phyloP scores from a whole-genome alignment of 2,113 vertebrate genomes.

The Varanus salvator region DNA sequence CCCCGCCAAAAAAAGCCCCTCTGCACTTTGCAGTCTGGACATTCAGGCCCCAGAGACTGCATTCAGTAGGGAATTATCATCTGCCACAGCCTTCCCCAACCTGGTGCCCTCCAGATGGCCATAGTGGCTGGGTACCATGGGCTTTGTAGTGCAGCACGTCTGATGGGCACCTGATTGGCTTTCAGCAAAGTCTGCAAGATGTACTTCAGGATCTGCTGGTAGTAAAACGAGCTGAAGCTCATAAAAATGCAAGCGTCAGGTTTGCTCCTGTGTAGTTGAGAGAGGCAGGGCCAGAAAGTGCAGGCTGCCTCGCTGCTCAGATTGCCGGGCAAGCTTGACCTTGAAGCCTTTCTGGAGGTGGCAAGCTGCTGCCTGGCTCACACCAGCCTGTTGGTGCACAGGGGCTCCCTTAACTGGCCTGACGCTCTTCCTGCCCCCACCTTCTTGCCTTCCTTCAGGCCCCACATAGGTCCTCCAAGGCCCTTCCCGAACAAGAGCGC shows the following conservation, averaged over 20 bases:
- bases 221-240: background rate
- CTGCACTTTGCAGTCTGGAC: background rate
- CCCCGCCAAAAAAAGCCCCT: background rate
- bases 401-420: too few species aligned
- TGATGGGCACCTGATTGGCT: background rate
- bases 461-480: background rate
- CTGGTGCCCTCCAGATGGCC: background rate
- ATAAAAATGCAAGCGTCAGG: background rate
- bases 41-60: background rate
- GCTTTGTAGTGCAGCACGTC: too few species aligned
- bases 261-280: background rate
- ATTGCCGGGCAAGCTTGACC: too few species aligned
- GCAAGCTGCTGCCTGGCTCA: too few species aligned
- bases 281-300: background rate
- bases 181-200: background rate
- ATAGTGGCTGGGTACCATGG: too few species aligned
- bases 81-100: too few species aligned
- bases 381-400: too few species aligned
- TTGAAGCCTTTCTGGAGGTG: background rate
- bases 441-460: background rate
- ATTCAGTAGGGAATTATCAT: background rate
- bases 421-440: background rate
- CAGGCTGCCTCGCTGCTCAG: background rate
- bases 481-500: background rate
- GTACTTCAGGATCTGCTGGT: background rate